Conservation (phyloP, 2,888 invertebrate species). For the Phyllotreta cruciferae region DNA sequence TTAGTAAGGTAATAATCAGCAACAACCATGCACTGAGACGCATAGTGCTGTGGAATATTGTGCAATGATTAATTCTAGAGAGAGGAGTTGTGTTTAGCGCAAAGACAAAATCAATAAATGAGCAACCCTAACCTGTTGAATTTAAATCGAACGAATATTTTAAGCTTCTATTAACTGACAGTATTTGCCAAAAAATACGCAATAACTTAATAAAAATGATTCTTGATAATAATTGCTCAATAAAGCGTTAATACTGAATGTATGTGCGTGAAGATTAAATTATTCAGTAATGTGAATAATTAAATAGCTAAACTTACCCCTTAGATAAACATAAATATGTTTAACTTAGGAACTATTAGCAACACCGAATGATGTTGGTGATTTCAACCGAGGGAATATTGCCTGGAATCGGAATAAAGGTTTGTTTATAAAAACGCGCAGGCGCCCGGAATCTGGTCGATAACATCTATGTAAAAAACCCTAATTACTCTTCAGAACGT, state of each 20-base stretch:
- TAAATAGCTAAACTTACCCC: constrained; percentile 30
- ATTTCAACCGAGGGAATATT: constrained; percentile 44
- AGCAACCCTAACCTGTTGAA: constrained; percentile 33
- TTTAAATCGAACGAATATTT: constrained; percentile 1
- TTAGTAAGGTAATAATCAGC: constrained; percentile 25
- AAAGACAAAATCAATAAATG: constrained; percentile 32
- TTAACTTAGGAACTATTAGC: constrained; percentile 23
- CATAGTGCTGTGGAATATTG: constrained; percentile 24
- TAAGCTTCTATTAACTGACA: too few relatives aligned
- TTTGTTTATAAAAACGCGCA: constrained; percentile 47
- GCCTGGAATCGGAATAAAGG: constrained; percentile 42
- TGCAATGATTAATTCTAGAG: not conserved
- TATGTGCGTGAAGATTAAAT: too few relatives aligned
- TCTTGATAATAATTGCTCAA: not conserved
- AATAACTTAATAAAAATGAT: too few relatives aligned
- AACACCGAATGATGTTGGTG: constrained; percentile 38
- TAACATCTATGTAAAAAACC: constrained; percentile 39
- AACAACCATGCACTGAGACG: constrained; percentile 23
- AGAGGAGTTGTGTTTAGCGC: constrained; percentile 1
- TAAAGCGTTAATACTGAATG: too few relatives aligned
- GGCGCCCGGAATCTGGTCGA: constrained; percentile 41
- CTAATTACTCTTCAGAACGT: constrained; percentile 32
- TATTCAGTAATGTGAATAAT: not conserved
- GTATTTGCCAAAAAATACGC: too few relatives aligned
- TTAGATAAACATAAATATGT: constrained; percentile 33